Evolutionary conservation across 2,888 invertebrate genomes (phyloP), one percentile per base, ranked within the genome.

Genomic region (Salticus scenicus): DNA sequence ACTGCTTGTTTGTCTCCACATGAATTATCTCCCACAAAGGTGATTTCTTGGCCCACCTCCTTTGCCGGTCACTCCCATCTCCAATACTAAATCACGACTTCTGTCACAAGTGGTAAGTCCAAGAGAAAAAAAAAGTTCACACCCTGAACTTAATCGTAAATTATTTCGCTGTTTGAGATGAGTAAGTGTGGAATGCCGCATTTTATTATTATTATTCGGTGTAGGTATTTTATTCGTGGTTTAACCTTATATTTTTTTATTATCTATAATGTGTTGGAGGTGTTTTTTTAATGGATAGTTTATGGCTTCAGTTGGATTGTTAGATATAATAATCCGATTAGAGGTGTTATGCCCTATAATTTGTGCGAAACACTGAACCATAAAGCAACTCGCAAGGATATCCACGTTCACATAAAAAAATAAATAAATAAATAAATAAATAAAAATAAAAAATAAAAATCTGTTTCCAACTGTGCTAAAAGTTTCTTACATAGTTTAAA

Each of bases 131-230:
- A 37, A 37, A 70, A 70, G 70, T 70, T 70, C 70, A 70, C 70
- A 70, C 70, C 70, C 70, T 70, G 41, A 8, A 37, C 33, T 1
- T 10, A 24, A 12, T 28, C 70, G 41, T 70, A 70, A 70, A 70
- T 70, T 42, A n/a, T 42, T 28, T 24, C 0, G 70, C 27, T 42
- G 57, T 24, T 24, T 24, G 24, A 57, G 57, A n/a, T 2, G 47
- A 10, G 17, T 17, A 2, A 17, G 47, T 4, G 57, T 17, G 17
- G 57, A 57, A 57, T 57, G 57, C 57, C 24, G 20, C 7, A 4
- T 57, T 57, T 57, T 57, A 57, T 57, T 57, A 17, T 57, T 57
- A 57, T 24, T 24, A 24, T 24, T 12, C 24, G 24, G 2, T 24
- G 57, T 5, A 17, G 47, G 17, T 47, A 37, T 47, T 47, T 57